Evolutionary conservation across 2,797 vertebrate genomes (phyloP), one percentile per base, ranked within the genome.

Genomic region (Hemibagrus guttatus): DNA sequence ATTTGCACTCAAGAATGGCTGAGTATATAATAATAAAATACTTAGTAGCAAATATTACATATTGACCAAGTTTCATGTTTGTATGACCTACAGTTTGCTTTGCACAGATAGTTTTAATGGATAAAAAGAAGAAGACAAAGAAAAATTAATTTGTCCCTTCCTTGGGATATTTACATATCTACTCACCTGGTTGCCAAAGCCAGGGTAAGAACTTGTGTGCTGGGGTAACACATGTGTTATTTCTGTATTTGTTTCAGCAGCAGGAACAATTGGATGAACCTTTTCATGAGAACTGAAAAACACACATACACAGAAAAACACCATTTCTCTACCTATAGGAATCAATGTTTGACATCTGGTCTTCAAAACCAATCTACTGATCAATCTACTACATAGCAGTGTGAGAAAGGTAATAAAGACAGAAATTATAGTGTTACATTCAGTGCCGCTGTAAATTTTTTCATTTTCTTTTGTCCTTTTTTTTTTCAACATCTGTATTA

Each of bases 181-280:
- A 28, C 93, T 17, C 76, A 96, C 97, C 95, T 97, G 95, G 0
- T 88, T 93, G 69, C 94, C 96, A 90, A 97, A 98, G 83, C 91
- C 90, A 68, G 87, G 92, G 58, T 93, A 88, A 0, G 94, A 96
- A 35, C 81, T 94, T 17, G 96, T 94, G 72, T 93, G 93, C 49
- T 86, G 87, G 72, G 95, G 95, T 39, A 94, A 94, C 76, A 89
- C 75, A 75, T 90, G 91, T 72, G 4, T 81, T 4, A 91, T 92
- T 83, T 90, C 88, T 52, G 82, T 26, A 66, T 86, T 85, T 39
- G 87, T 86, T 54, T 85, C 83, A 78, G 88, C 39, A 49, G 61
- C 63, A 78, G 87, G 42, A 82, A 52, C 71, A 81, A 49, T 56
- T 23, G 66, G 61, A 28, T 83, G 76, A 35, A 42, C 26, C 12